Conservation (phyloP, 2,797 vertebrate genomes). For the Acrossocheilus fasciatus region DNA sequence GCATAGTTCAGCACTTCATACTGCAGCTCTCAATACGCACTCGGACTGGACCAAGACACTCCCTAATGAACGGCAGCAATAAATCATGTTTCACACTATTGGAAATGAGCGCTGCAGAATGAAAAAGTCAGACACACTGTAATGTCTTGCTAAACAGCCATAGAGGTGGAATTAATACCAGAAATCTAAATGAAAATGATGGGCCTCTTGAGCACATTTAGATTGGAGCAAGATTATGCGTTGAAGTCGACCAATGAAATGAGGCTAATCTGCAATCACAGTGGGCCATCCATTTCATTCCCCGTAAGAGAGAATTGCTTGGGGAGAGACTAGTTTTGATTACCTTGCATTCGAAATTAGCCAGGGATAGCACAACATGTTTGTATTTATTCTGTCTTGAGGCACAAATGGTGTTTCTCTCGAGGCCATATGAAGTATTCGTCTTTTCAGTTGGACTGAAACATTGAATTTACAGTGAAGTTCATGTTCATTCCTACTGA, state of each 20-base stretch:
- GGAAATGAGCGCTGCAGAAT: conserved; percentile 6
- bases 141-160: conserved; percentile 49
- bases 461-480: neutral
- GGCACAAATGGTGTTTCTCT: conserved; percentile 1
- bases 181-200: conserved; percentile 47
- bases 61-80: conserved; percentile 25
- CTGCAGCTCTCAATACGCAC: neutral
- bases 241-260: conserved; percentile 45
- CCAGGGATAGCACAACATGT: conserved; percentile 31
- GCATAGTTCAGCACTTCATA: conserved; percentile 25
- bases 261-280: conserved; percentile 64
- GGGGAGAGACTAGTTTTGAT: conserved; percentile 61
- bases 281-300: conserved; percentile 53
- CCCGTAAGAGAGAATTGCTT: conserved; percentile 50
- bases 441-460: neutral
- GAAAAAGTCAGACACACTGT: neutral
- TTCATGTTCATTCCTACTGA: neutral
- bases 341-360: conserved; percentile 52
- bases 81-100: conserved; percentile 45
- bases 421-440: neutral
- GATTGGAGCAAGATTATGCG: conserved; percentile 51
- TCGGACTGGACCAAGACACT: neutral
- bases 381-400: conserved; percentile 19
- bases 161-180: conserved; percentile 54
- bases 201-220: conserved; percentile 50